A percentile compares a stretch with the other conserved stretches of the same genome.
Conservation (phyloP, 2,888 invertebrate species). For the Nephrotoma flavescens region DNA sequence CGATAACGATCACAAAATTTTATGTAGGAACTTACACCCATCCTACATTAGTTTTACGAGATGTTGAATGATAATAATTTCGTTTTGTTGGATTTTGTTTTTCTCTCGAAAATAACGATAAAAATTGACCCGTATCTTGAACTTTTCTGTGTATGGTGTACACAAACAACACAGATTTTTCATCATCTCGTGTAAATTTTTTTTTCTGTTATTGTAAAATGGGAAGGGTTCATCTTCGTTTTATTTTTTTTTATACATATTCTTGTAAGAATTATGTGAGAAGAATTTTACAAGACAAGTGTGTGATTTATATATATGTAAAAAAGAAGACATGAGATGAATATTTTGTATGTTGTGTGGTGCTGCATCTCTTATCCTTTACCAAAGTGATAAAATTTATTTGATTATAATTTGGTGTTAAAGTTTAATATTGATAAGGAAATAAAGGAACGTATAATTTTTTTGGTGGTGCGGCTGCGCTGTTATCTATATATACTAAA, state of each 20-base stretch:
- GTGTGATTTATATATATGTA: not conserved
- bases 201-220: not conserved
- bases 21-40: not conserved
- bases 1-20: not conserved
- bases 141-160: not conserved
- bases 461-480: not conserved
- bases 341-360: not conserved
- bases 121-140: not conserved
- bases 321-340: not conserved
- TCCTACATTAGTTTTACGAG: not conserved
- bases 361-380: not conserved
- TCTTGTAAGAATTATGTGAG: not conserved
- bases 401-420: not conserved
- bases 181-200: not conserved
- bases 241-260: not conserved
- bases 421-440: not conserved
- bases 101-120: not conserved
- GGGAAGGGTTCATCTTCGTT: not conserved
- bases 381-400: not conserved
- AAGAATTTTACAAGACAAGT: not conserved
- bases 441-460: not conserved
- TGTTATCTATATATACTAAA: not conserved
- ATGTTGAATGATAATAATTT: not conserved
- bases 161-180: not conserved
- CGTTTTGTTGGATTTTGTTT: not conserved